phyloP scores from a whole-genome alignment of 30 jellyfish, hydroid and myxozoan species.

The Rhopilema esculentum region DNA sequence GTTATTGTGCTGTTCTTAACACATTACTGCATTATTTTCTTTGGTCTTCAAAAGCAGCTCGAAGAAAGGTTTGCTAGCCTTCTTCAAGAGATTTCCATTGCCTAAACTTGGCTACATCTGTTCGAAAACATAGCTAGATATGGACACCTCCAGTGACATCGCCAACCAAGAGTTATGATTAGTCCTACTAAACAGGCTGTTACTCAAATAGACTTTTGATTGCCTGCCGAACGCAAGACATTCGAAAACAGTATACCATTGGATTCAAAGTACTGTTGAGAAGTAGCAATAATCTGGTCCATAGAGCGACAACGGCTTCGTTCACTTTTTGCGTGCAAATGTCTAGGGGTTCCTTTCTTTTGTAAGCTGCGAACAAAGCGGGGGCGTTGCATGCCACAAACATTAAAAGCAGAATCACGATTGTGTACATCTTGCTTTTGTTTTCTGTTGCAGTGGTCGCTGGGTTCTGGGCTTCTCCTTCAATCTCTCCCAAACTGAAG shows the following conservation, averaged over 20 bases:
- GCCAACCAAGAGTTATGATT: neutral
- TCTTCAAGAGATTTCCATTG: too few species aligned
- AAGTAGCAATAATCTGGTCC: neutral
- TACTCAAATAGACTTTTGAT: neutral
- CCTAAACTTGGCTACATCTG: too few species aligned
- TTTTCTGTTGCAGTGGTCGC: neutral
- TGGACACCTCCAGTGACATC: too few species aligned
- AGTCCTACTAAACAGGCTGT: neutral
- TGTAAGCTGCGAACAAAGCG: too few species aligned
- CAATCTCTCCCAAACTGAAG: neutral
- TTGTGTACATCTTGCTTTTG: neutral
- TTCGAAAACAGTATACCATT: slow-evolving; percentile 1
- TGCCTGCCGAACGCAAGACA: neutral
- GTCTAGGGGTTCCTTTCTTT: neutral
- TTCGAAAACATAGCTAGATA: too few species aligned
- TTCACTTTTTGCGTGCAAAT: neutral
- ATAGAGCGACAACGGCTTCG: neutral
- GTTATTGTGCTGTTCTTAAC: too few species aligned
- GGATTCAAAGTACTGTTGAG: slow-evolving; percentile 5
- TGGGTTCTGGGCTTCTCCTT: neutral
- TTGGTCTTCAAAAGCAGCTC: too few species aligned
- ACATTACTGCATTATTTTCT: too few species aligned
- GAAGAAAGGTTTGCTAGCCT: too few species aligned
- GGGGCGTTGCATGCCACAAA: slow-evolving; percentile 7
- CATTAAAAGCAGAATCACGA: neutral